Evolutionary conservation across 2,888 invertebrate species (phyloP), one percentile per base, ranked within the genome.

Genomic region (Leucoma salicis): DNA sequence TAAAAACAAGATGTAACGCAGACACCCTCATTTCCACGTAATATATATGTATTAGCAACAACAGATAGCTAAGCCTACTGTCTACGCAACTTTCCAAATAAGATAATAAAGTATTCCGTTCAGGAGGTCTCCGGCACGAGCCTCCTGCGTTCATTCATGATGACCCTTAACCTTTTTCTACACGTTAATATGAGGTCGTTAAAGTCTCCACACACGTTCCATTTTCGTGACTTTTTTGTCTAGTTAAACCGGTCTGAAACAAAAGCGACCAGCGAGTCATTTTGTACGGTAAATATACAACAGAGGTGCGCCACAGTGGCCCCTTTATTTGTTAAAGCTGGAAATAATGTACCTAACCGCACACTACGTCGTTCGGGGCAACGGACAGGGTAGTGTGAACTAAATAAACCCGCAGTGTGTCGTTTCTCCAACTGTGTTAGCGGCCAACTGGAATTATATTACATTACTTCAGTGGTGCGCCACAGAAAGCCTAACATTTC

Each of bases 191-290:
- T 70, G 61, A 57, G 50, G 60, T 60, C 78, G 82, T 87, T 87
- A 76, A 76, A 58, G 53, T 63, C 61, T 63, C 78, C 79, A 83
- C 74, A 87, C 88, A 88, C 88, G 88, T 87, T 61, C 65, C 37
- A 35, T 39, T 73, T 70, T 82, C 87, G 86, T 87, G 87, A 86
- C 84, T 74, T 77, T 81, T 70, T 62, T 57, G 57, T 53, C 56
- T 49, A 58, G 46, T 31, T 29, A 25, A 36, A 12, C 28, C 46
- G 66, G 61, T 39, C 1, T 39, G 65, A 61, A 47, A 38, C 14
- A 29, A 4, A 29, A 13, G 29, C 12, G 12, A 29, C 3, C 5
- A 31, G 31, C 31, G 16, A n/a, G n/a, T n/a, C n/a, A n/a, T n/a
- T n/a, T n/a, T n/a, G n/a, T n/a, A n/a, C n/a, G n/a, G n/a, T n/a